Percentiles rank a stretch among this genome's conserved stretches.
Conservation (phyloP, 35 echinoderm and acorn worm genomes). For the Anneissia japonica region DNA sequence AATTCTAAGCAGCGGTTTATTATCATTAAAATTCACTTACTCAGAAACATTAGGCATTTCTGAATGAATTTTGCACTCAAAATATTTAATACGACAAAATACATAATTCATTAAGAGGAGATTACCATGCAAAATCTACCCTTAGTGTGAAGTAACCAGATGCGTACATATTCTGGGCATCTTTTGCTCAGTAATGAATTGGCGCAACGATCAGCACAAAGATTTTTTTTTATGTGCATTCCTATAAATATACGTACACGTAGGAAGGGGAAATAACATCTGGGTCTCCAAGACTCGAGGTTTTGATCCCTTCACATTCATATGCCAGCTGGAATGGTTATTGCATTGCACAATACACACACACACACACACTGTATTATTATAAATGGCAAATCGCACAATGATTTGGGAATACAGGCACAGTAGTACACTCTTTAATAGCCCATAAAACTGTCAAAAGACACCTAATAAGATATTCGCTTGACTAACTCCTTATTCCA, state of each 20-base stretch:
- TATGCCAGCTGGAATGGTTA: not conserved
- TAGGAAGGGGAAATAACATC: not conserved
- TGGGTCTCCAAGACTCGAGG: not conserved
- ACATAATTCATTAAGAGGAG: not conserved
- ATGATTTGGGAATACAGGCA: not conserved
- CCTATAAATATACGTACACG: not conserved
- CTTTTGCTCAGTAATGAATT: not conserved
- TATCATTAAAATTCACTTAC: constrained; percentile 2
- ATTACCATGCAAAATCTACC: not conserved
- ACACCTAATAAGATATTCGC: not conserved
- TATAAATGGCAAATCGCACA: not conserved
- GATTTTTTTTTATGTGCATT: not conserved
- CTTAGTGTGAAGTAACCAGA: not conserved
- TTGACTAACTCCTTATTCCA: not conserved
- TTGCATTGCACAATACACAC: too few species aligned
- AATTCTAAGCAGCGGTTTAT: not conserved
- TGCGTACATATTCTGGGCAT: not conserved
- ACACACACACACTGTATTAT: too few species aligned
- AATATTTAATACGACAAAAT: not conserved
- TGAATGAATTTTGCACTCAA: constrained; percentile 1
- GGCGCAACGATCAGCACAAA: not conserved
- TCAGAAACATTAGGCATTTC: not conserved
- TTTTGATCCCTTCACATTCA: too few species aligned
- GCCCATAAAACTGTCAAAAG: not conserved
- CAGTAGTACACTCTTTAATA: not conserved